These are phyloP conservation scores for Hippocampus mohnikei DNA, from an alignment of 2,113 vertebrate species.

Conservation along the genomic window DNA sequence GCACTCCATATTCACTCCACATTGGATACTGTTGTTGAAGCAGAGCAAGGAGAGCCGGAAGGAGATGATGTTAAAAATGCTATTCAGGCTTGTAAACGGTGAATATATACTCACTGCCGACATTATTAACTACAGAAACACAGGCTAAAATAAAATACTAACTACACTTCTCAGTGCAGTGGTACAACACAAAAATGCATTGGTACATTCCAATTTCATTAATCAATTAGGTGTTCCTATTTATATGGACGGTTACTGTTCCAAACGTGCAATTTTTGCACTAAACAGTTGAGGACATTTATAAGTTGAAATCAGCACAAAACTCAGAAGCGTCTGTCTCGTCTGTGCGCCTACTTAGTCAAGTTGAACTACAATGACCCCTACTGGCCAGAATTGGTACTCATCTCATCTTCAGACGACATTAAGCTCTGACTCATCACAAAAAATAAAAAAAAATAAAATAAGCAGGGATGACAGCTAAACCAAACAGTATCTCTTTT, in stretches of 20 bases:
- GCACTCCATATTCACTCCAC: neutral
- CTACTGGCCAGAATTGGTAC: constrained; percentile 72
- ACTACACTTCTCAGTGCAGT: neutral
- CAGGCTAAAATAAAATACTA: neutral
- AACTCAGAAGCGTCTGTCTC: neutral
- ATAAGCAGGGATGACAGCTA: neutral
- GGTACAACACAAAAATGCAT: neutral
- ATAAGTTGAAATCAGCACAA: neutral
- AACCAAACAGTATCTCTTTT: neutral
- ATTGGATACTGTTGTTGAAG: constrained; percentile 13
- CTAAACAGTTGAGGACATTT: neutral
- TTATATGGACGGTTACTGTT: neutral
- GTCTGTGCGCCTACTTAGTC: constrained; percentile 36
- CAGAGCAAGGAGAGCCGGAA: neutral
- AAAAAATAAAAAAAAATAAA: neutral
- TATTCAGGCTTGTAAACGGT: neutral
- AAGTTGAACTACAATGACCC: constrained; percentile 82
- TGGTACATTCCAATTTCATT: too few relatives aligned
- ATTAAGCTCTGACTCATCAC: constrained; percentile 6
- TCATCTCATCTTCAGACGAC: constrained; percentile 32
- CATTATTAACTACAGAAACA: neutral
- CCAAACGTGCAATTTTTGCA: neutral
- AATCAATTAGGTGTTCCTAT: neutral
- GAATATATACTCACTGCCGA: neutral
- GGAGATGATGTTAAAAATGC: neutral